phyloP scores from a whole-genome alignment of 1,140 invertebrate species.

The Heliothis virescens region DNA sequence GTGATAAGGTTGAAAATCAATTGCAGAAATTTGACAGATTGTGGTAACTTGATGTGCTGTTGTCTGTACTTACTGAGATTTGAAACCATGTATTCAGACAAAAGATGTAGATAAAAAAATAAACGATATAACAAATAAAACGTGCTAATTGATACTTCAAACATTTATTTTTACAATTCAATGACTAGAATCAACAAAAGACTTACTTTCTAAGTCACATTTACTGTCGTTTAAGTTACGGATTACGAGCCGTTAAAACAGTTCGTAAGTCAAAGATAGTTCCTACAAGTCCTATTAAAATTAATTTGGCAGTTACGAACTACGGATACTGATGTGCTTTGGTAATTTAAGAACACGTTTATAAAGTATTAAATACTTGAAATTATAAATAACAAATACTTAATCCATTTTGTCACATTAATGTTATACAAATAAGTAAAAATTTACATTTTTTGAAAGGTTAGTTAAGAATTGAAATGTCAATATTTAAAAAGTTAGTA shows the following conservation, averaged over 20 bases:
- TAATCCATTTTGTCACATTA: too few species aligned
- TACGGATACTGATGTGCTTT: constrained; percentile 11
- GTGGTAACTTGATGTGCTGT: too few species aligned
- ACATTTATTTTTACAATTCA: constrained; percentile 71
- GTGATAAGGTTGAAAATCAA: too few species aligned
- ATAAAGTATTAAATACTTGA: too few species aligned
- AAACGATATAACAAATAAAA: constrained; percentile 35
- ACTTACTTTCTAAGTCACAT: constrained; percentile 51
- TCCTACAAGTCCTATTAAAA: constrained; percentile 39
- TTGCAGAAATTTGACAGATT: too few species aligned
- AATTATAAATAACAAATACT: too few species aligned
- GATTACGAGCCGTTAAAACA: constrained; percentile 18
- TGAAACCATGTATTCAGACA: too few species aligned
- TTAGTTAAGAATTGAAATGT: too few species aligned
- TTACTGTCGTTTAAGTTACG: constrained; percentile 55
- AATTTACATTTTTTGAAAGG: too few species aligned
- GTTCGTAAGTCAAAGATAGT: constrained; percentile 35
- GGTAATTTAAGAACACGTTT: neutral
- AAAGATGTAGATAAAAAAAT: neutral
- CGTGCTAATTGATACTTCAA: constrained; percentile 56
- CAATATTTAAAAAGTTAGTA: too few species aligned
- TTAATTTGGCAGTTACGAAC: constrained; percentile 44
- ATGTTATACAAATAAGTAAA: too few species aligned
- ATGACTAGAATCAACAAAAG: constrained; percentile 59
- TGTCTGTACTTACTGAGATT: too few species aligned